These are phyloP conservation scores for Eulithis prunata DNA, from an alignment of 2,888 invertebrate genomes.

Conservation along the genomic window DNA sequence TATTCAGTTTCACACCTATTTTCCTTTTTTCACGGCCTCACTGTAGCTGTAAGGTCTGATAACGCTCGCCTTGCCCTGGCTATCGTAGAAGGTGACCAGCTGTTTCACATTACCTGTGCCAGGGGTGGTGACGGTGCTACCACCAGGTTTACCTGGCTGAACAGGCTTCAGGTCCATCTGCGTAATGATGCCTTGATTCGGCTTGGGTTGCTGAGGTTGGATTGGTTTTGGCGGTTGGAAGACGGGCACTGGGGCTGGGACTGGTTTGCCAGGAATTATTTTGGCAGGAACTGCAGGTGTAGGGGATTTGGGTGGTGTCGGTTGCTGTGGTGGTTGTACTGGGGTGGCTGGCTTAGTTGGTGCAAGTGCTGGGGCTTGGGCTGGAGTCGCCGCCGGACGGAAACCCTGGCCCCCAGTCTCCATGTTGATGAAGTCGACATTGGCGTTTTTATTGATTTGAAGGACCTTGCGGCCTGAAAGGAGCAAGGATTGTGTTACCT, in stretches of 20 bases:
- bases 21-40: slow-evolving; percentile 78
- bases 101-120: slow-evolving; percentile 73
- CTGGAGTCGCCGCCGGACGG: neutral
- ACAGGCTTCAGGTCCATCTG: slow-evolving; percentile 60
- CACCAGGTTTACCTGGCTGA: slow-evolving; percentile 59
- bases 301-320: slow-evolving; percentile 6
- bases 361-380: slow-evolving; percentile 11
- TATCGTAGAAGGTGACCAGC: slow-evolving; percentile 73
- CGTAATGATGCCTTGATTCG: slow-evolving; percentile 39
- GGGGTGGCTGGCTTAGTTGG: slow-evolving; percentile 39
- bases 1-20: slow-evolving; percentile 19
- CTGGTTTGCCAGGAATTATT: slow-evolving; percentile 40
- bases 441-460: slow-evolving; percentile 74
- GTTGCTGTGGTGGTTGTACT: slow-evolving; percentile 19
- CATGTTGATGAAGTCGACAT: slow-evolving; percentile 77
- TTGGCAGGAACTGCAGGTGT: slow-evolving; percentile 37
- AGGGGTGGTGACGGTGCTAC: slow-evolving; percentile 66
- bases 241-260: slow-evolving; percentile 36
- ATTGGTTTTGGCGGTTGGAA: slow-evolving; percentile 37
- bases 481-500: neutral
- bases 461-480: slow-evolving; percentile 64
- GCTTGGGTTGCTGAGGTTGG: slow-evolving; percentile 39
- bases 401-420: slow-evolving; percentile 61
- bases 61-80: slow-evolving; percentile 70
- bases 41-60: slow-evolving; percentile 77